phyloP scores from a whole-genome alignment of 2,113 vertebrate species.

The Spheniscus mendiculus region DNA sequence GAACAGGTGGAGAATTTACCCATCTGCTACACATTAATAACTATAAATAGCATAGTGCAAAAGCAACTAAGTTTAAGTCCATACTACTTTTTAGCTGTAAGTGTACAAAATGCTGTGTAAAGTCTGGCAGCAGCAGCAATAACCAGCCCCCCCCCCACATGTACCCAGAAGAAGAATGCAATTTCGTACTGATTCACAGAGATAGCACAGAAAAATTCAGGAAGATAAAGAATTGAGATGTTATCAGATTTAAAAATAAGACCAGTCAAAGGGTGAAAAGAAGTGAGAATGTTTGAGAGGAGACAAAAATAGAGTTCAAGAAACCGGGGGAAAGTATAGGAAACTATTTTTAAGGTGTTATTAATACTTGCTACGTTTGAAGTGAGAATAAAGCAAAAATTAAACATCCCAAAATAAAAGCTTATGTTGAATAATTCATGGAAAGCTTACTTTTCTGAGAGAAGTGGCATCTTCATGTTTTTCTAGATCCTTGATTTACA shows the following conservation, averaged over 20 bases:
- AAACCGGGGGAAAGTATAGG: neutral
- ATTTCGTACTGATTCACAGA: neutral
- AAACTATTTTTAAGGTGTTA: conserved; percentile 29
- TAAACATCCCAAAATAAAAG: conserved; percentile 15
- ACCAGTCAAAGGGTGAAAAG: neutral
- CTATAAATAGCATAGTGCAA: neutral
- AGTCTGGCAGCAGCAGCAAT: neutral
- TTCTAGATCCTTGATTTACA: neutral
- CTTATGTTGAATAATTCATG: neutral
- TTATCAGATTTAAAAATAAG: neutral
- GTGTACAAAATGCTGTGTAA: neutral
- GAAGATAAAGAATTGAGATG: neutral
- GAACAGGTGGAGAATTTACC: conserved; percentile 33
- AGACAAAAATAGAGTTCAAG: conserved; percentile 1
- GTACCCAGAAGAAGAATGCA: neutral
- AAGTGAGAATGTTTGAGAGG: neutral
- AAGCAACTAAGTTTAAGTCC: neutral
- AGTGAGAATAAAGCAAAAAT: conserved; percentile 1
- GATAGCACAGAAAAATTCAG: neutral
- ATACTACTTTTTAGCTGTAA: neutral
- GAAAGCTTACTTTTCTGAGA: neutral
- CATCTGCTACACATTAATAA: conserved; percentile 43
- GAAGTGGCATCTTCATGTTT: neutral
- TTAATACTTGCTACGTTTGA: neutral
- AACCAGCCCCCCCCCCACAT: neutral